Evolutionary conservation across 1,140 invertebrate genomes (phyloP).

Genomic region (Procambarus virginalis): DNA sequence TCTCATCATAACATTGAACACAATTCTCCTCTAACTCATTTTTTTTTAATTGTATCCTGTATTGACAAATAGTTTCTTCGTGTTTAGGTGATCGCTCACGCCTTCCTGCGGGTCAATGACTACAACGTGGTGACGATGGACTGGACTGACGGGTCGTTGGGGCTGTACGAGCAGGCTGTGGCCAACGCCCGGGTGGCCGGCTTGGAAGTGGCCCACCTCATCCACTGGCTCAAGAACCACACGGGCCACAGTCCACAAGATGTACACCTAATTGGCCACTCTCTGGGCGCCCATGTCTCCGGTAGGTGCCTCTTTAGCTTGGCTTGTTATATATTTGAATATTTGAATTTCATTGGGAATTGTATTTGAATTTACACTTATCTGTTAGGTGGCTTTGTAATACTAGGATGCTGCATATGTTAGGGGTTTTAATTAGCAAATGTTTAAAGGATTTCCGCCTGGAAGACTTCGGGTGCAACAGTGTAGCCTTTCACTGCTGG

Average conservation of each 20-base stretch:
- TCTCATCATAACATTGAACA: no score
- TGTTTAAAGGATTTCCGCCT: no score
- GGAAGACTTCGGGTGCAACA: no score
- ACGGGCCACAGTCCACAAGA: background rate
- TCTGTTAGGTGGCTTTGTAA: no score
- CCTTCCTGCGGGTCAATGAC: constrained; percentile 1
- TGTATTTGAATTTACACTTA: no score
- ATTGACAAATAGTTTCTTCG: background rate
- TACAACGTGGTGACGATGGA: constrained; percentile 45
- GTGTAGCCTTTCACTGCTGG: no score
- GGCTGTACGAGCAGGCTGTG: constrained; percentile 17
- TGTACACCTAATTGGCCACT: constrained; percentile 50
- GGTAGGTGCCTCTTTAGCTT: constrained; percentile 6
- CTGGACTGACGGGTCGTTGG: constrained; percentile 41
- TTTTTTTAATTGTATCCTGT: no score
- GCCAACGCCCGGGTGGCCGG: constrained; percentile 29
- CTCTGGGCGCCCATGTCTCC: constrained; percentile 29
- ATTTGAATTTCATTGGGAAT: no score
- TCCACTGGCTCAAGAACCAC: constrained; percentile 18
- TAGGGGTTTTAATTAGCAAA: no score
- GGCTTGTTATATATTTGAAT: no score
- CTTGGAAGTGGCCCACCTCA: constrained; percentile 19
- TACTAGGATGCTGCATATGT: no score
- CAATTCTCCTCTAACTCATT: no score
- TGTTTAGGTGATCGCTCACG: background rate